Percentiles rank a stretch among this genome's conserved stretches.
These are phyloP conservation scores for Scyliorhinus canicula DNA, from an alignment of 2,797 vertebrate species.

Conservation along the genomic window DNA sequence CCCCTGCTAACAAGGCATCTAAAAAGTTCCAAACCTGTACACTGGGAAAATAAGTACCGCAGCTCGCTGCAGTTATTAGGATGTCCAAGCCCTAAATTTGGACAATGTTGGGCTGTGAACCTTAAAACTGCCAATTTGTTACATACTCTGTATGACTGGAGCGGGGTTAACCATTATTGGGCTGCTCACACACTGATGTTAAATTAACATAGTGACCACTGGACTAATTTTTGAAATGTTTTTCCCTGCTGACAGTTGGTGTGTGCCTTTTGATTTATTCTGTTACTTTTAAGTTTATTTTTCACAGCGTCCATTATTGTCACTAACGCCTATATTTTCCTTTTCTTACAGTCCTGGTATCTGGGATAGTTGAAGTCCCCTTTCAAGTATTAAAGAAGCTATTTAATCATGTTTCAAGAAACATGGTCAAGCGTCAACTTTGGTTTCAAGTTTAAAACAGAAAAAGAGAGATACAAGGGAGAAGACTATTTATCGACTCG, in stretches of 20 bases:
- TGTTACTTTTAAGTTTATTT: not conserved
- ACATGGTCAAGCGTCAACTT: conserved; percentile 20
- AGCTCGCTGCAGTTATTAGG: conserved; percentile 25
- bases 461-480: conserved; percentile 37
- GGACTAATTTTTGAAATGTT: not conserved
- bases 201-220: not conserved
- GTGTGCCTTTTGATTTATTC: not conserved
- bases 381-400: conserved; percentile 35
- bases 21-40: not conserved
- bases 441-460: conserved; percentile 36
- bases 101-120: not conserved
- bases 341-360: conserved; percentile 81
- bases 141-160: not conserved
- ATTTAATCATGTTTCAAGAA: conserved; percentile 32
- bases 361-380: conserved; percentile 75
- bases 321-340: not conserved
- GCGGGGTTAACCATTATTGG: not conserved
- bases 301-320: not conserved
- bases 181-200: not conserved
- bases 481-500: conserved; percentile 20
- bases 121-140: not conserved
- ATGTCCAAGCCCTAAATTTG: not conserved
- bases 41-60: not conserved
- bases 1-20: not conserved
- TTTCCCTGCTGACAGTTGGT: not conserved